Conservation (phyloP, 64 coral and sea anemone genomes). For the Montipora cactus region DNA sequence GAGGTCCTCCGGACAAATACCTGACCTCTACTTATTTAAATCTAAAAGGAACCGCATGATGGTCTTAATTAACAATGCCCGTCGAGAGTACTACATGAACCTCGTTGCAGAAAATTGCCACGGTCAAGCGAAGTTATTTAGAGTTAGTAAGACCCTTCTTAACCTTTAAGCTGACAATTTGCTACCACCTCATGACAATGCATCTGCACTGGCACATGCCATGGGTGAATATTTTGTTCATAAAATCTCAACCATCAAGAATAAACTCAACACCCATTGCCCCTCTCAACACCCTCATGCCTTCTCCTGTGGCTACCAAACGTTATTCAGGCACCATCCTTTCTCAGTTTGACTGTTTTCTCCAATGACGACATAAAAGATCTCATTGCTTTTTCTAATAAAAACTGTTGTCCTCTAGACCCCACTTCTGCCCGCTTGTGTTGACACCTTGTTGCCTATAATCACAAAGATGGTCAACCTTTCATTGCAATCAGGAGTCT, state of each 20-base stretch:
- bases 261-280: background rate
- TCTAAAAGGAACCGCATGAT: too few relatives aligned
- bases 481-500: too few relatives aligned
- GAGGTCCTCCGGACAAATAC: background rate
- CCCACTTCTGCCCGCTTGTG: too few relatives aligned
- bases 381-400: too few relatives aligned
- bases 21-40: too few relatives aligned
- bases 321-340: background rate
- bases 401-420: too few relatives aligned
- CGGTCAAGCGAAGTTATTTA: background rate
- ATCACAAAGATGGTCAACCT: too few relatives aligned
- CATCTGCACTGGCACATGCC: background rate
- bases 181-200: background rate
- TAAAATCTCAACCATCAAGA: background rate
- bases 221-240: background rate
- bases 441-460: too few relatives aligned
- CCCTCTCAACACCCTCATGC: background rate
- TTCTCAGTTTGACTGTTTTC: too few relatives aligned
- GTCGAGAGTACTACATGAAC: background rate
- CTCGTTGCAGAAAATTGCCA: background rate
- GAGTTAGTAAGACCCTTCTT: background rate
- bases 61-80: background rate
- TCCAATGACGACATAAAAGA: too few relatives aligned
- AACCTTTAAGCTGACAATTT: background rate
- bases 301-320: background rate